These are phyloP conservation scores for Isichthys henryi DNA, from an alignment of 2,113 vertebrate genomes.

Conservation along the genomic window DNA sequence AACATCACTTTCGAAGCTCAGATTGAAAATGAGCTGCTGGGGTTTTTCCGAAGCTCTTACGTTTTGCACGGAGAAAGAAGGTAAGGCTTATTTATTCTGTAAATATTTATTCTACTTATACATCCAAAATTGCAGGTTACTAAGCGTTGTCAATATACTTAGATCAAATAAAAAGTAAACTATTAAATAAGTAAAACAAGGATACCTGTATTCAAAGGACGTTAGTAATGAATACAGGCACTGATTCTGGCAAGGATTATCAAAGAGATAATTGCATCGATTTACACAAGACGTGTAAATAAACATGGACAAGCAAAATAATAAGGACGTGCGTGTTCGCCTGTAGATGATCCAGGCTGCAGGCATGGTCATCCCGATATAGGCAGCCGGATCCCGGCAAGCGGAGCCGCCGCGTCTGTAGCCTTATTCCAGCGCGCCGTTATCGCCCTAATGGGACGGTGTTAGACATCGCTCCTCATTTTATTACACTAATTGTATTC, in stretches of 20 bases:
- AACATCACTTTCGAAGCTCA: conserved; percentile 80
- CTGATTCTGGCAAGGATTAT: background rate
- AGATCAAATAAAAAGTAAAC: background rate
- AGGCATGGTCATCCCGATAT: background rate
- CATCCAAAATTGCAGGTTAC: background rate
- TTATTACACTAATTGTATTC: too few species aligned
- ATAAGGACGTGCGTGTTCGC: background rate
- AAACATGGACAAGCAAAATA: background rate
- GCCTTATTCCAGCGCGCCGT: background rate
- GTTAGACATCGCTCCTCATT: background rate
- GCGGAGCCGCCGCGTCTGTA: background rate
- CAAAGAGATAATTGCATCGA: background rate
- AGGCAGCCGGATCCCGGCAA: too few species aligned
- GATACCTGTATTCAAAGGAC: background rate
- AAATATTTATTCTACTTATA: background rate
- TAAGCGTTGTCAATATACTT: background rate
- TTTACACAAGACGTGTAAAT: background rate
- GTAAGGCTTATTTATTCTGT: conserved; percentile 47
- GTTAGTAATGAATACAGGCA: background rate
- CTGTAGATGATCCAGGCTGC: background rate
- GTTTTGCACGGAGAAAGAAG: conserved; percentile 76
- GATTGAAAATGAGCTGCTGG: conserved; percentile 86
- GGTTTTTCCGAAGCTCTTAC: conserved; percentile 92
- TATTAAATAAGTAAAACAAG: background rate
- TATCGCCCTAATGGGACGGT: background rate